A percentile compares a stretch with the other conserved stretches of the same genome.
Evolutionary conservation across 2,888 invertebrate genomes (phyloP).

Genomic region (Stenodema calcarata): DNA sequence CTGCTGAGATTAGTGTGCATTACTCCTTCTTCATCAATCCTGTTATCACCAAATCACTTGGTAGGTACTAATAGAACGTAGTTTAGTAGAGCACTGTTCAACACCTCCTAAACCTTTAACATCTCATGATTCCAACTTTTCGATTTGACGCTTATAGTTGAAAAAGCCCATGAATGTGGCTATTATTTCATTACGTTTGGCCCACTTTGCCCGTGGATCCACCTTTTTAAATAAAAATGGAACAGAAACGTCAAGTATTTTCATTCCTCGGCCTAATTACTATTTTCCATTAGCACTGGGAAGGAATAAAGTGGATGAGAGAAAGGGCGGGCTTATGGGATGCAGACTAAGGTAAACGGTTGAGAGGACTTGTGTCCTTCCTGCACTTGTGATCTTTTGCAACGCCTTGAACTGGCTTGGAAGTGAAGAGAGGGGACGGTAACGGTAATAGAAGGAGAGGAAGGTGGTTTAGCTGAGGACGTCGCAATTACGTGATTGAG

Average conservation of each 20-base stretch:
- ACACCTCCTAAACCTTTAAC: no score
- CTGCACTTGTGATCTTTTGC: constrained; percentile 18
- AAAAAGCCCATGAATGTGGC: no score
- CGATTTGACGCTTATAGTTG: no score
- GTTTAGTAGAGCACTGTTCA: no score
- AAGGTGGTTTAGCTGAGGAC: neutral
- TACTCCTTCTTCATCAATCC: no score
- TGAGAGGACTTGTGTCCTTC: neutral
- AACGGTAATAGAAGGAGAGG: neutral
- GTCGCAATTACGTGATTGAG: constrained; percentile 30
- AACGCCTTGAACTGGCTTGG: neutral
- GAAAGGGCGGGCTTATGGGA: neutral
- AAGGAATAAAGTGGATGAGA: neutral
- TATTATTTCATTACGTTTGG: no score
- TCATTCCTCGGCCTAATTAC: constrained; percentile 31
- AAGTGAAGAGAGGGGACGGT: neutral
- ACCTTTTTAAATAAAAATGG: neutral
- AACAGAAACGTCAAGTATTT: neutral
- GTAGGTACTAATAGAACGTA: no score
- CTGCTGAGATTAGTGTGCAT: no score
- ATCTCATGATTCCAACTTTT: no score
- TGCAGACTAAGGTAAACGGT: constrained; percentile 5
- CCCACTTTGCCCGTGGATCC: no score
- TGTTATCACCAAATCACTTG: no score
- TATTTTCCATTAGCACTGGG: constrained; percentile 25